A percentile compares a stretch with the other conserved stretches of the same genome.
Evolutionary conservation across 2,113 vertebrate species (phyloP).

Genomic region (Nestor notabilis): DNA sequence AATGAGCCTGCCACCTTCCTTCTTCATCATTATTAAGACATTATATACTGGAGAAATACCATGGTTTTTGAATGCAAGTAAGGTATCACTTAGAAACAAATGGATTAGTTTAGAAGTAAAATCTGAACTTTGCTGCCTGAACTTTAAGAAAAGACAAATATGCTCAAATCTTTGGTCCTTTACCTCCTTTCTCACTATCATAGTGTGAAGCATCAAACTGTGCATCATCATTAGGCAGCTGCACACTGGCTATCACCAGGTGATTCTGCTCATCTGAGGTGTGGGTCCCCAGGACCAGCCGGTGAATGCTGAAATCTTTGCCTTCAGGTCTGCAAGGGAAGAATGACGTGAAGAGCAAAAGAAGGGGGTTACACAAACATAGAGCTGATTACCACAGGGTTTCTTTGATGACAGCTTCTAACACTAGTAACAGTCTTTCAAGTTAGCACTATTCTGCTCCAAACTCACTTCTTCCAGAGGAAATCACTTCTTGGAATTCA

Average conservation of each 20-base stretch:
- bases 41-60: not conserved
- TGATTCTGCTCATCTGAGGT: constrained; percentile 98
- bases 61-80: not conserved
- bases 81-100: not conserved
- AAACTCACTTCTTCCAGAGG: not conserved
- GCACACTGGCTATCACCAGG: constrained; percentile 95
- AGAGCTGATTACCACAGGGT: fast-evolving
- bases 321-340: constrained; percentile 88
- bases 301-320: constrained; percentile 97
- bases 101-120: not conserved
- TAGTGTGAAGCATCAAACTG: constrained; percentile 98
- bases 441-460: not conserved
- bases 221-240: constrained; percentile 95
- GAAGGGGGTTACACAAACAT: not conserved
- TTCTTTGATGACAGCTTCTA: not conserved
- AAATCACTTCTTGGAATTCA: not conserved
- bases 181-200: constrained; percentile 98
- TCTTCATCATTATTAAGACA: not conserved
- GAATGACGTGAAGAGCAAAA: not conserved
- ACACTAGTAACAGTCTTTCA: no score
- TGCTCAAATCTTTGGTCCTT: not conserved
- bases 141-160: not conserved
- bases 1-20: not conserved
- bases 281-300: constrained; percentile 94
- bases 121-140: not conserved